Base-by-base conservation (phyloP, 35 echinoderm and acorn worm species). In the Diadema setosum region DNA sequence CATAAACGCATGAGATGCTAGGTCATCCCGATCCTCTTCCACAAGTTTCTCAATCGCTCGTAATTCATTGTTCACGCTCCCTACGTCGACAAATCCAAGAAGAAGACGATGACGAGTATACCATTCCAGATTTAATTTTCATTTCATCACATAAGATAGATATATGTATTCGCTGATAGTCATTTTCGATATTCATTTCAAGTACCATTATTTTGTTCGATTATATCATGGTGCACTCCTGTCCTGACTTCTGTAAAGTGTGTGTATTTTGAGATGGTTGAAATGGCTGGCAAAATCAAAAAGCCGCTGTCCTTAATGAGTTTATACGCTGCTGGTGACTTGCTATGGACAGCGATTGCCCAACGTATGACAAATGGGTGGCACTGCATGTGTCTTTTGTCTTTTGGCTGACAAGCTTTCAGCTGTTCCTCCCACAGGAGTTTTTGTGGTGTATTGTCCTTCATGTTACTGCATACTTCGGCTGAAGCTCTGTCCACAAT, bases 341-440 rank as follows among this genome's bases (percentile, higher is more conserved):
- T 91, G 36, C 31, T 46, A 16, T 78, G 63, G 0, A 91, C 80
- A 7, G 82, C 82, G 7, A 91, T 80, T 29, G 80, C 82, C 89
- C 89, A 91, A 5, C 70, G 23, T 8, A 91, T 78, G 15, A 85
- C 36, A 5, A 82, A 60, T 50, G 89, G 89, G 55, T 92, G 90
- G 70, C 90, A 92, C 0, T 84, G 67, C 74, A 81, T 92, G 17
- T 55, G 37, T 69, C 45, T 86, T 9, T 30, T 30, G 55, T 55
- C 49, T 3, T 5, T 80, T 7, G 34, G 39, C 33, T 52, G 36
- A 18, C 0, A 23, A 18, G 63, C 63, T 52, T 86, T 58, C 56
- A 43, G 52, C 42, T 92, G 84, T 36, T 86, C 46, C 58, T 91
- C 65, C 89, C 89, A 91, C 1, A 91, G 48, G 26, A 91, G 50